Percentiles rank a stretch among this genome's conserved stretches.
Conservation (phyloP, 2,888 invertebrate genomes). For the Aleiodes testaceus region DNA sequence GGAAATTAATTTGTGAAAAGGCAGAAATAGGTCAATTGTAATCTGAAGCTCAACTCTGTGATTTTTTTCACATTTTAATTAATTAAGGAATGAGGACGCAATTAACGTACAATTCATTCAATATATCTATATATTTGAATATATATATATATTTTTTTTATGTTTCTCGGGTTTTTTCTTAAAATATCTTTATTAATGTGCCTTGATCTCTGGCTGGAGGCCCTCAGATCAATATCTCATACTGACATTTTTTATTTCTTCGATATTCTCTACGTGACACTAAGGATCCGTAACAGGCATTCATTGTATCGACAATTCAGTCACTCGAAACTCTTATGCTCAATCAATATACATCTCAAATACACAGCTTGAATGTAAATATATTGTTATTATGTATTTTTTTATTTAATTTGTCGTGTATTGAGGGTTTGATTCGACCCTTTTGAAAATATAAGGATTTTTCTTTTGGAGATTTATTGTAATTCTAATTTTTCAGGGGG, state of each 20-base stretch:
- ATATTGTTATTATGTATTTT: neutral
- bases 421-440: conserved; percentile 5
- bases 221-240: conserved; percentile 13
- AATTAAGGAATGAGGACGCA: too few species aligned
- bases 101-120: too few species aligned
- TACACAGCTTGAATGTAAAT: conserved; percentile 2
- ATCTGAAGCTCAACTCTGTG: neutral
- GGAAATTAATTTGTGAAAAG: too few species aligned
- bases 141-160: neutral
- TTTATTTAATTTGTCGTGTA: neutral
- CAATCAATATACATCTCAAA: neutral
- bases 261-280: conserved; percentile 19
- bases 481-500: neutral
- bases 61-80: neutral
- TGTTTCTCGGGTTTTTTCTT: too few species aligned
- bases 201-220: neutral
- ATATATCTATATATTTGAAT: neutral
- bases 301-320: neutral
- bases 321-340: conserved; percentile 4
- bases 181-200: conserved; percentile 33
- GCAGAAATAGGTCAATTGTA: too few species aligned
- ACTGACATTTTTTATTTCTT: neutral
- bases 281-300: conserved; percentile 14
- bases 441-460: neutral
- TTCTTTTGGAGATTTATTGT: neutral